Conservation (phyloP, 1,140 invertebrate genomes). For the Homarus americanus region DNA sequence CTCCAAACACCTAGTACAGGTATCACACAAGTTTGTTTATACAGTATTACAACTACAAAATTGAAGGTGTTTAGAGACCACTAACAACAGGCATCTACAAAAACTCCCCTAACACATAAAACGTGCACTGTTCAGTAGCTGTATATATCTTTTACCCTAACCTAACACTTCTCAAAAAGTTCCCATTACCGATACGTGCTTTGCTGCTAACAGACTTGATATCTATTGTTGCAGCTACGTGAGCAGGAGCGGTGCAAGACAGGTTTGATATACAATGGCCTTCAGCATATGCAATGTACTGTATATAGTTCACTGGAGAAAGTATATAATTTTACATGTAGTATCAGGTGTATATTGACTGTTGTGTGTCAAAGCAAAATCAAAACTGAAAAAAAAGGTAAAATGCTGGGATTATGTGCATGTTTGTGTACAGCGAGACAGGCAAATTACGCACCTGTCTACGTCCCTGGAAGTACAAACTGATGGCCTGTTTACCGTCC, state of each 20-base stretch:
- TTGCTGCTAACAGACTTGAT: neutral
- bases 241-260: neutral
- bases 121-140: neutral
- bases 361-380: neutral
- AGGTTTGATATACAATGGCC: constrained; percentile 16
- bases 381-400: neutral
- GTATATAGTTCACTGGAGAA: neutral
- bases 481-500: constrained; percentile 49
- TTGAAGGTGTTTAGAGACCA: neutral
- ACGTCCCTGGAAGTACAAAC: constrained; percentile 59
- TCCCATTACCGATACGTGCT: neutral
- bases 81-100: constrained; percentile 10
- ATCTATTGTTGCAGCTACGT: neutral
- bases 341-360: neutral
- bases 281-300: constrained; percentile 6
- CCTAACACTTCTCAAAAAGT: neutral
- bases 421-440: constrained; percentile 34
- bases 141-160: neutral
- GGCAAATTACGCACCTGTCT: constrained; percentile 55
- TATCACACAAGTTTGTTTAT: no score
- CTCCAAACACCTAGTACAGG: neutral
- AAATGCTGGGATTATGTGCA: constrained; percentile 24
- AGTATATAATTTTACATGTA: neutral
- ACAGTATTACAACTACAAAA: neutral
- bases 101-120: neutral